A percentile compares a stretch with the other conserved stretches of the same genome.
phyloP scores from a whole-genome alignment of 1,140 invertebrate species.

The Geopemphigus sp. region DNA sequence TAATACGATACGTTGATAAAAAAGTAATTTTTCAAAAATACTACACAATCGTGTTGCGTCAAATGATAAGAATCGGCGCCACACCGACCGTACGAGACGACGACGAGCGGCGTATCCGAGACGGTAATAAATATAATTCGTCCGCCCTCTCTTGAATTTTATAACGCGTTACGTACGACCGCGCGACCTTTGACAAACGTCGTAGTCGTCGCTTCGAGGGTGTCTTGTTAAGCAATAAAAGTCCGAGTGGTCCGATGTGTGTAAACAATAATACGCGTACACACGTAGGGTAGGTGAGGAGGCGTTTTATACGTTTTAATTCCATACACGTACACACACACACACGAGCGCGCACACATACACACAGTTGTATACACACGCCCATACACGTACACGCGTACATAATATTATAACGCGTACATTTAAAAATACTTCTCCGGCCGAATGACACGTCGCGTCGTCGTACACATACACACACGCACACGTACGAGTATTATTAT shows the following conservation, averaged over 20 bases:
- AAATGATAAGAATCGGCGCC: too few relatives aligned
- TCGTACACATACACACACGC: too few relatives aligned
- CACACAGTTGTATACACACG: neutral
- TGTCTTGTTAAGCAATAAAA: constrained; percentile 22
- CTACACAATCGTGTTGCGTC: too few relatives aligned
- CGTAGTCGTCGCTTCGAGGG: constrained; percentile 8
- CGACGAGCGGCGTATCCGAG: neutral
- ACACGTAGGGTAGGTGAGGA: too few relatives aligned
- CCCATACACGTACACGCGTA: neutral
- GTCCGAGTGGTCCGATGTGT: too few relatives aligned
- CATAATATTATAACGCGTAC: too few relatives aligned
- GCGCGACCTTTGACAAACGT: constrained; percentile 3
- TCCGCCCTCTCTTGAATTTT: neutral
- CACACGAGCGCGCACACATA: neutral
- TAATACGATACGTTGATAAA: too few relatives aligned
- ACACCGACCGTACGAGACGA: too few relatives aligned
- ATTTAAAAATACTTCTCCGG: constrained; percentile 15
- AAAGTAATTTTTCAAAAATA: too few relatives aligned
- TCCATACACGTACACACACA: neutral
- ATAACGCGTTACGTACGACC: neutral
- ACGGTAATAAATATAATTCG: constrained; percentile 34
- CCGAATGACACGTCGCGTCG: constrained; percentile 15
- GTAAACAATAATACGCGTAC: too few relatives aligned
- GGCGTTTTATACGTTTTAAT: neutral
- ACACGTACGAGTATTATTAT: constrained; percentile 3